A percentile compares a stretch with the other conserved stretches of the same genome.
Evolutionary conservation across 2,888 invertebrate genomes (phyloP).

Genomic region (Eueremaeus valkanovi): DNA sequence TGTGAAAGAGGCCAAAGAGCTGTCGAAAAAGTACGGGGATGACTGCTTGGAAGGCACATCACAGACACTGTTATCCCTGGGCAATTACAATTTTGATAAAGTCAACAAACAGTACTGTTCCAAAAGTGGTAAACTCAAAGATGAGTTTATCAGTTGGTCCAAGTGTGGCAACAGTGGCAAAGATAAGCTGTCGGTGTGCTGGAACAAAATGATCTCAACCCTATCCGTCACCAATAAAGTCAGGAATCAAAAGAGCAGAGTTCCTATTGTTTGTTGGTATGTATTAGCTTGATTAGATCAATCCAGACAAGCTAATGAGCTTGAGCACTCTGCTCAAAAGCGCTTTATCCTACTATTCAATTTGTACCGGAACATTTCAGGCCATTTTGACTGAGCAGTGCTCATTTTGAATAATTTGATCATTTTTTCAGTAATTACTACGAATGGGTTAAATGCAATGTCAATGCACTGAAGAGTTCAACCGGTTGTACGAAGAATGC

Average conservation of each 20-base stretch:
- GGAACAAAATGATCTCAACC: constrained; percentile 23
- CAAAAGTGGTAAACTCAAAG: constrained; percentile 31
- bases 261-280: constrained; percentile 37
- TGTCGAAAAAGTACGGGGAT: constrained; percentile 32
- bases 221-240: constrained; percentile 22
- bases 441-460: constrained; percentile 34
- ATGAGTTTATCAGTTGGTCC: constrained; percentile 20
- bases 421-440: constrained; percentile 33
- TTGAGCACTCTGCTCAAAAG: too few species aligned
- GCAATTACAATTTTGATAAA: constrained; percentile 31
- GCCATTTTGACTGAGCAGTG: too few species aligned
- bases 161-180: constrained; percentile 37
- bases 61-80: constrained; percentile 34
- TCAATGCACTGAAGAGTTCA: neutral
- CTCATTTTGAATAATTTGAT: too few species aligned
- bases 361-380: too few species aligned
- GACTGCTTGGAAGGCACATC: constrained; percentile 38
- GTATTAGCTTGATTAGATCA: too few species aligned
- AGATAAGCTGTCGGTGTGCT: constrained; percentile 26
- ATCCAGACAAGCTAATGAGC: too few species aligned
- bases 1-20: constrained; percentile 1
- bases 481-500: neutral
- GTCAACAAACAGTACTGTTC: constrained; percentile 36
- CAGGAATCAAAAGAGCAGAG: constrained; percentile 16
- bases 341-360: too few species aligned